phyloP scores from a whole-genome alignment of 2,797 vertebrate species.

The Pseudopleuronectes americanus region DNA sequence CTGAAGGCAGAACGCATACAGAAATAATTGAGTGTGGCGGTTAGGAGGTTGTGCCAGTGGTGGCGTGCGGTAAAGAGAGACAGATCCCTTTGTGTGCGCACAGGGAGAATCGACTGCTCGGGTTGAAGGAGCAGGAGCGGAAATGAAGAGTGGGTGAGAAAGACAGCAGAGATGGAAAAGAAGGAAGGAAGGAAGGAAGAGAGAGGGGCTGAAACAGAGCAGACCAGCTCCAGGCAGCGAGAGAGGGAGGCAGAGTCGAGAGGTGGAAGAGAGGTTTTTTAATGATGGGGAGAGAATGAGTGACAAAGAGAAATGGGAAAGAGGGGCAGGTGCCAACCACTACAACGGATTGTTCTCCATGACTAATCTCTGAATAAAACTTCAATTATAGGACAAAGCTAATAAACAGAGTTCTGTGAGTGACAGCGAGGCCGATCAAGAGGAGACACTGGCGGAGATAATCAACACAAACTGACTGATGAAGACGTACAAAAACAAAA shows the following conservation, averaged over 20 bases:
- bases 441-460: slow-evolving; percentile 38
- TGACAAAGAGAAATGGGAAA: slow-evolving; percentile 32
- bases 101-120: slow-evolving; percentile 50
- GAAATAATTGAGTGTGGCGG: slow-evolving; percentile 73
- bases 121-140: slow-evolving; percentile 47
- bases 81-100: slow-evolving; percentile 59
- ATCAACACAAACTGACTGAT: slow-evolving; percentile 47
- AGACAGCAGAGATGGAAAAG: slow-evolving; percentile 43
- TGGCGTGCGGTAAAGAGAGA: slow-evolving; percentile 66
- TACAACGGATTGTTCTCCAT: slow-evolving; percentile 57
- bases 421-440: slow-evolving; percentile 53
- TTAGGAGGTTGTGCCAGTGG: slow-evolving; percentile 66
- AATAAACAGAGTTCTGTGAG: slow-evolving; percentile 59
- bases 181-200: slow-evolving; percentile 23
- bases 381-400: slow-evolving; percentile 68
- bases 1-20: slow-evolving; percentile 59
- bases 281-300: slow-evolving; percentile 50
- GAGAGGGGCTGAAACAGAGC: slow-evolving; percentile 40
- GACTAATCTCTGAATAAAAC: slow-evolving; percentile 70
- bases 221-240: slow-evolving; percentile 50
- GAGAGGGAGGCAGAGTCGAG: slow-evolving; percentile 52
- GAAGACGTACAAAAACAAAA: slow-evolving; percentile 26
- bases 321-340: slow-evolving; percentile 55
- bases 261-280: slow-evolving; percentile 53
- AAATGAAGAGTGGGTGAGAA: slow-evolving; percentile 59